Conservation (phyloP, 2,888 invertebrate genomes). For the Ectemnius continuus region DNA sequence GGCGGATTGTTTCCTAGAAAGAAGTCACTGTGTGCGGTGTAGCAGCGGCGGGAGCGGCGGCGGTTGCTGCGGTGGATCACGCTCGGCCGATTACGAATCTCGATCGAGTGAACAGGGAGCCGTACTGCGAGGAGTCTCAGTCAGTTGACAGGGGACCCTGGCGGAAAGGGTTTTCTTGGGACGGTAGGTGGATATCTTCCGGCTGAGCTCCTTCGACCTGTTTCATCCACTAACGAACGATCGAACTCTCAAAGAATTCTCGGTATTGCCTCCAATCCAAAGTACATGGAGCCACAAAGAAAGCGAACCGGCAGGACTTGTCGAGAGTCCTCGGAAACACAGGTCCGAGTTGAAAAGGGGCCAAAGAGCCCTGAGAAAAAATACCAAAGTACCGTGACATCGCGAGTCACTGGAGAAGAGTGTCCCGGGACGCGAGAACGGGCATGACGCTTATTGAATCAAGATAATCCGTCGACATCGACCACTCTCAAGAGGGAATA, state of each 20-base stretch:
- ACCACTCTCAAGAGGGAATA: constrained; percentile 51
- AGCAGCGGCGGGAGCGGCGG: background rate
- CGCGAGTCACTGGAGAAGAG: background rate
- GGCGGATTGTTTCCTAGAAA: constrained; percentile 40
- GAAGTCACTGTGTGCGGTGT: constrained; percentile 37
- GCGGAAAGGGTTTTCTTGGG: constrained; percentile 38
- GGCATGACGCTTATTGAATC: constrained; percentile 72
- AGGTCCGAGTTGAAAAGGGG: no score
- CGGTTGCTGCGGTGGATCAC: constrained; percentile 22
- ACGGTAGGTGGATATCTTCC: constrained; percentile 43
- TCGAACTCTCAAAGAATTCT: constrained; percentile 10
- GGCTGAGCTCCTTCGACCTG: constrained; percentile 31
- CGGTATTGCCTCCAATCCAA: background rate
- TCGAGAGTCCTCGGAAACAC: no score
- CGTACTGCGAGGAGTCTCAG: constrained; percentile 28
- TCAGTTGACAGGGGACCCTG: constrained; percentile 42
- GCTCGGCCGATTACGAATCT: constrained; percentile 48
- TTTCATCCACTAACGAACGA: constrained; percentile 12
- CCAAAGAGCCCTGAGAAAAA: no score
- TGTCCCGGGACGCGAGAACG: constrained; percentile 47
- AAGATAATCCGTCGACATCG: constrained; percentile 63
- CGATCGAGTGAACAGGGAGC: constrained; percentile 41
- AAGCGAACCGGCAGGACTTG: no score
- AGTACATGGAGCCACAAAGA: no score
- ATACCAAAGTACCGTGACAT: no score